These are phyloP conservation scores for Pyrgilauda ruficollis DNA, from an alignment of 2,113 vertebrate species.

Conservation along the genomic window DNA sequence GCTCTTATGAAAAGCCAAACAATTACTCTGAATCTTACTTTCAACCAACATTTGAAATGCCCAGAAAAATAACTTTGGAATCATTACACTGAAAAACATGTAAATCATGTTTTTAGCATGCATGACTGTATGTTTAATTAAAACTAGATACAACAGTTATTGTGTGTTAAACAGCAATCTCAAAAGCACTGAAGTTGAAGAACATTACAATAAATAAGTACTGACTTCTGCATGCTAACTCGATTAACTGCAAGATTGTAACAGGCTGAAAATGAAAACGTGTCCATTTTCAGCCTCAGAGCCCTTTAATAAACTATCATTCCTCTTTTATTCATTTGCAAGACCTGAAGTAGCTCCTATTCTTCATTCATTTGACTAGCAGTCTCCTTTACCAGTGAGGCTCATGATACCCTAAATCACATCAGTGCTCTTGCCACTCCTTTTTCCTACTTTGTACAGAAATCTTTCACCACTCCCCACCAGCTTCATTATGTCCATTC, in stretches of 20 bases:
- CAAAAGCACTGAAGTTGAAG: not conserved
- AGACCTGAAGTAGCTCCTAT: not conserved
- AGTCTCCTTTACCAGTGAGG: not conserved
- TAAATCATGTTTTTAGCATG: not conserved
- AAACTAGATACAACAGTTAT: not conserved
- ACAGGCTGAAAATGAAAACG: not conserved
- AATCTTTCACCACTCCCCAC: not conserved
- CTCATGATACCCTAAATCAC: not conserved
- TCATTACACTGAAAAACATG: not conserved
- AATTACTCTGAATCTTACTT: not conserved
- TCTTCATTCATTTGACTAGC: not conserved
- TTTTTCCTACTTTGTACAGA: not conserved
- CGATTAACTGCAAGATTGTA: not conserved
- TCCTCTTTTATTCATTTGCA: not conserved
- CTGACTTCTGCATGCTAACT: not conserved
- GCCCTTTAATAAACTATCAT: not conserved
- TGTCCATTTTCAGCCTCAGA: not conserved
- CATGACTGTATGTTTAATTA: conserved; percentile 16
- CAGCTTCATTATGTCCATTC: not conserved
- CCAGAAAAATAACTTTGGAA: not conserved
- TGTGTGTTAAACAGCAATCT: not conserved
- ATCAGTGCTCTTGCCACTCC: not conserved
- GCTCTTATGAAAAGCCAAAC: not conserved
- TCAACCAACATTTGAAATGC: not conserved
- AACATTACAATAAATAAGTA: not conserved